A percentile compares a stretch with the other conserved stretches of the same genome.
These are phyloP conservation scores for Lymantria monacha DNA, from an alignment of 2,888 invertebrate species.

Conservation along the genomic window DNA sequence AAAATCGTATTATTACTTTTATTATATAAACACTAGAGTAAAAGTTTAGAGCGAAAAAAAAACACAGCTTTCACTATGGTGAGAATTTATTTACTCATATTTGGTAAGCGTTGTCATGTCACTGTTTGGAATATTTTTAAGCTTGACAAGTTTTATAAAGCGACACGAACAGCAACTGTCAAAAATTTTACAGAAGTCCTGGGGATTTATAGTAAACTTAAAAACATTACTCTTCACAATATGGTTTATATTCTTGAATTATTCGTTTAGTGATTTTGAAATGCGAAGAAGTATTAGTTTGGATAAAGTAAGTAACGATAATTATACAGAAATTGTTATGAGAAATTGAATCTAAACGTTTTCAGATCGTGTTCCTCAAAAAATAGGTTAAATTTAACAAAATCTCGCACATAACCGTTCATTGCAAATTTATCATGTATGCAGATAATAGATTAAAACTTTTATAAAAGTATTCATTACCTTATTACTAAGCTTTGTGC, in stretches of 20 bases:
- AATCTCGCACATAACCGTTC: no score
- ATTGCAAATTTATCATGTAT: no score
- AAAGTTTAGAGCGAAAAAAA: no score
- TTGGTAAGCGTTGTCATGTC: conserved; percentile 30
- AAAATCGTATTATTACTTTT: no score
- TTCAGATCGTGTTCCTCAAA: no score
- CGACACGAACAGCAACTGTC: conserved; percentile 55
- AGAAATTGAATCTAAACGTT: no score
- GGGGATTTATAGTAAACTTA: conserved; percentile 53
- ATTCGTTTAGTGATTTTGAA: conserved; percentile 66
- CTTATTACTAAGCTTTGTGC: no score
- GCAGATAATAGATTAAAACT: no score
- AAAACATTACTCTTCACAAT: conserved; percentile 58
- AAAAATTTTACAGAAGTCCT: conserved; percentile 64
- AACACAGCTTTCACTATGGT: neutral
- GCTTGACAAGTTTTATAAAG: conserved; percentile 51
- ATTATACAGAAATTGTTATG: neutral
- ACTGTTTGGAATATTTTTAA: conserved; percentile 53
- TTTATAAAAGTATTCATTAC: no score
- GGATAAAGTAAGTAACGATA: conserved; percentile 52
- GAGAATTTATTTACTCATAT: neutral
- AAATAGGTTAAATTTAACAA: no score
- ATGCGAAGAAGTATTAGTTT: conserved; percentile 70
- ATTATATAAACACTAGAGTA: no score
- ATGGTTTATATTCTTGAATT: conserved; percentile 60